Conservation (phyloP, 2,888 invertebrate genomes). For the Dynastes hyllus region DNA sequence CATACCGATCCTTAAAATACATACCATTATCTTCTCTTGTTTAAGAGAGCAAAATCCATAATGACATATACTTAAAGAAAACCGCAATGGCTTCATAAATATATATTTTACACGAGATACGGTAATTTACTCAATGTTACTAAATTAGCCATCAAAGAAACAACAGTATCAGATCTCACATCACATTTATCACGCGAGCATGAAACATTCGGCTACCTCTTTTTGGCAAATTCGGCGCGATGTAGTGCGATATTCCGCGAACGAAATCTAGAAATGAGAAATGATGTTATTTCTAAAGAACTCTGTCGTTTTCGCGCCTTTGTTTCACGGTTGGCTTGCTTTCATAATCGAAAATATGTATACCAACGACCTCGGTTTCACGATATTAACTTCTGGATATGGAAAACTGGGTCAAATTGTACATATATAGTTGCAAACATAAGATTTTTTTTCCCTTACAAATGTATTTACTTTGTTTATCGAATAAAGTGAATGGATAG, state of each 20-base stretch:
- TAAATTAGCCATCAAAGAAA: too few relatives aligned
- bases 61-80: too few relatives aligned
- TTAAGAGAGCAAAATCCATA: too few relatives aligned
- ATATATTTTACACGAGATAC: too few relatives aligned
- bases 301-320: constrained; percentile 29
- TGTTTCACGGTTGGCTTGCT: constrained; percentile 41
- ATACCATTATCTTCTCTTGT: too few relatives aligned
- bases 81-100: too few relatives aligned
- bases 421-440: constrained; percentile 8
- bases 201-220: not conserved
- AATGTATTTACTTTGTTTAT: not conserved
- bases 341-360: constrained; percentile 35
- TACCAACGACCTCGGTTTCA: constrained; percentile 9
- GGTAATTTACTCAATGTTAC: too few relatives aligned
- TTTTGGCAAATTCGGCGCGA: not conserved
- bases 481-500: not conserved
- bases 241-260: constrained; percentile 17
- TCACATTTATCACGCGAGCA: too few relatives aligned
- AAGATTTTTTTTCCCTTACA: not conserved
- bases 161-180: too few relatives aligned
- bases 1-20: too few relatives aligned
- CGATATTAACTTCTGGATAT: constrained; percentile 21
- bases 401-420: constrained; percentile 1
- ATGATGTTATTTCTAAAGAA: constrained; percentile 36
- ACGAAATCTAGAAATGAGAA: constrained; percentile 38